A percentile compares a stretch with the other conserved stretches of the same genome.
Evolutionary conservation across 2,888 invertebrate genomes (phyloP).

Genomic region (Cinara cedri): DNA sequence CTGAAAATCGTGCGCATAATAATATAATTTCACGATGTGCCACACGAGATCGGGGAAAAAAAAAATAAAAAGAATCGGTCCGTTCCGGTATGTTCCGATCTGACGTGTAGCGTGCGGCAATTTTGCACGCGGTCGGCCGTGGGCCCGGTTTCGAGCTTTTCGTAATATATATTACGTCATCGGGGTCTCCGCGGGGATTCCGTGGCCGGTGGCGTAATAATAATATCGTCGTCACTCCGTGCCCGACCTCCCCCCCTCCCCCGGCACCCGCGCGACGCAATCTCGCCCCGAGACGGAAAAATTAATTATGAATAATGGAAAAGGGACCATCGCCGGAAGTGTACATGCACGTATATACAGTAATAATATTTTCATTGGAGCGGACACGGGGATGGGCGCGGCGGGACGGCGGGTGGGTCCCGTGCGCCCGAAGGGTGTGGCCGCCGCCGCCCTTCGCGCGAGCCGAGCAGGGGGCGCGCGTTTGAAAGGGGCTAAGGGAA

Average conservation of each 20-base stretch:
- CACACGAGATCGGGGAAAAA: too few species aligned
- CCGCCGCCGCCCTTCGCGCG: constrained; percentile 8
- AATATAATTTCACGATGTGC: too few species aligned
- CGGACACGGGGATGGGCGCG: background rate
- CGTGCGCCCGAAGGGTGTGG: constrained; percentile 46
- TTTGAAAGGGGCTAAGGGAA: background rate
- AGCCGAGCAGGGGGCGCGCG: background rate
- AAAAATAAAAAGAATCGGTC: too few species aligned
- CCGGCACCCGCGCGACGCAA: constrained; percentile 1
- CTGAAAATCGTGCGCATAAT: too few species aligned
- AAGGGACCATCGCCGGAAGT: constrained; percentile 3
- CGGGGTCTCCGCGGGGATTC: constrained; percentile 9
- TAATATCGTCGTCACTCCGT: too few species aligned
- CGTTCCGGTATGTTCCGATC: too few species aligned
- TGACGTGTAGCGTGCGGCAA: too few species aligned
- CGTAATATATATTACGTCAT: too few species aligned
- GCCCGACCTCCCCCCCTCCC: background rate
- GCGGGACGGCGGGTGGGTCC: background rate
- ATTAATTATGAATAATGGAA: constrained; percentile 54
- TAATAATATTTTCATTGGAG: constrained; percentile 52
- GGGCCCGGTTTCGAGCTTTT: too few species aligned
- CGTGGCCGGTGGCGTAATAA: background rate
- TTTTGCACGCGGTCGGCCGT: too few species aligned
- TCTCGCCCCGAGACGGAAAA: constrained; percentile 28
- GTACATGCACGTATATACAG: background rate